Conservation (phyloP, 2,888 invertebrate species). For the Digitonthophagus gazella region DNA sequence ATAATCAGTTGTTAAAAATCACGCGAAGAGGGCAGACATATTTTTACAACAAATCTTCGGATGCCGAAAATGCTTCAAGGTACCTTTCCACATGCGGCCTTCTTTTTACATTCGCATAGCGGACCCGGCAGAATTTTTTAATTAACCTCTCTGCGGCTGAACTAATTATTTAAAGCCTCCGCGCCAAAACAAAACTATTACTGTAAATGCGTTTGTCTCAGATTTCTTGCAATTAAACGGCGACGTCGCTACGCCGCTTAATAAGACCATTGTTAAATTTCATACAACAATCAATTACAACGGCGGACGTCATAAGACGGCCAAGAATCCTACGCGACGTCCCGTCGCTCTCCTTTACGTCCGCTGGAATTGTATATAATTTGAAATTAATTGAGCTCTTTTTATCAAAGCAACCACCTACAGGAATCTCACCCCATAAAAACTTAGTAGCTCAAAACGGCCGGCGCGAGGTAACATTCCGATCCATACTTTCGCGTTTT, state of each 20-base stretch:
- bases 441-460: neutral
- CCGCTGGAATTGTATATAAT: neutral
- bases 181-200: slow-evolving; percentile 16
- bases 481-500: neutral
- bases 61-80: slow-evolving; percentile 35
- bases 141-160: slow-evolving; percentile 18
- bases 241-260: slow-evolving; percentile 9
- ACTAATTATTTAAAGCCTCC: slow-evolving; percentile 17
- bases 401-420: neutral
- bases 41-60: slow-evolving; percentile 35
- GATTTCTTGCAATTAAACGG: slow-evolving; percentile 15
- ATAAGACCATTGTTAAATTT: slow-evolving; percentile 16
- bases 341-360: neutral
- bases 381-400: neutral
- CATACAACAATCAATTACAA: slow-evolving; percentile 14
- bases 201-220: slow-evolving; percentile 17
- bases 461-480: neutral
- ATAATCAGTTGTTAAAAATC: slow-evolving; percentile 37
- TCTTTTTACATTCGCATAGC: slow-evolving; percentile 22
- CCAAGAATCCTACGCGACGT: neutral
- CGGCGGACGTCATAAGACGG: neutral
- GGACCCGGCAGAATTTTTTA: slow-evolving; percentile 24
- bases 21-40: slow-evolving; percentile 32
- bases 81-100: slow-evolving; percentile 26
- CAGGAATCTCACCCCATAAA: neutral